These are phyloP conservation scores for Thera britannica DNA, from an alignment of 2,888 invertebrate genomes.

Conservation along the genomic window DNA sequence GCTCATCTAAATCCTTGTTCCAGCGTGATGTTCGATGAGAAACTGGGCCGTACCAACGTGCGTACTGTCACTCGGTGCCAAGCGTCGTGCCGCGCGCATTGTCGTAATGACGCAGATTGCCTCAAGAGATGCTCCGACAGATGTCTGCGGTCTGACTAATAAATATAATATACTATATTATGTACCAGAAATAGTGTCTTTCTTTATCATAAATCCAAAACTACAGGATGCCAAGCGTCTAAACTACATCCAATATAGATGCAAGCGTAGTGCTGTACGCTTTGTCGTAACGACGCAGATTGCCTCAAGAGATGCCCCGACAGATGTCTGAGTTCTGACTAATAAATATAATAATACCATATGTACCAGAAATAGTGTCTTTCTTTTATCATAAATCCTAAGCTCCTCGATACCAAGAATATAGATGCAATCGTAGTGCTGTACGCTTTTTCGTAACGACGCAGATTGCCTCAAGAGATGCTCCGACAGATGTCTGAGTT, in stretches of 20 bases:
- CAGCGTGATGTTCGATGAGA: constrained; percentile 79
- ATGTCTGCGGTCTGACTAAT: constrained; percentile 57
- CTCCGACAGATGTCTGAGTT: constrained; percentile 68
- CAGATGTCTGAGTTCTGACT: constrained; percentile 61
- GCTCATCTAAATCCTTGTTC: background rate
- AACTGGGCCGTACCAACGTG: constrained; percentile 67
- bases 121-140: constrained; percentile 75
- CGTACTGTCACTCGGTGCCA: constrained; percentile 76
- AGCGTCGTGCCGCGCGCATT: constrained; percentile 75
- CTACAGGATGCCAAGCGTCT: no score
- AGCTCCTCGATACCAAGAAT: no score
- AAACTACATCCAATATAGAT: no score
- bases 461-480: constrained; percentile 77
- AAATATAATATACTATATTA: no score
- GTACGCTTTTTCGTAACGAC: constrained; percentile 76
- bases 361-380: background rate
- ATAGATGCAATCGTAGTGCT: constrained; percentile 66
- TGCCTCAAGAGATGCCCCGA: constrained; percentile 77
- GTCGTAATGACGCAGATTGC: constrained; percentile 76
- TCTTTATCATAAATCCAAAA: no score
- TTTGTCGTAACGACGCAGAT: constrained; percentile 76
- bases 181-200: background rate
- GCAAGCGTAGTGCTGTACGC: constrained; percentile 75
- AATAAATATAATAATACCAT: no score
- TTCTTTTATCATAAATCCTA: no score